Conservation (phyloP, 1,140 invertebrate species). For the Druon quercuslanigerum region DNA sequence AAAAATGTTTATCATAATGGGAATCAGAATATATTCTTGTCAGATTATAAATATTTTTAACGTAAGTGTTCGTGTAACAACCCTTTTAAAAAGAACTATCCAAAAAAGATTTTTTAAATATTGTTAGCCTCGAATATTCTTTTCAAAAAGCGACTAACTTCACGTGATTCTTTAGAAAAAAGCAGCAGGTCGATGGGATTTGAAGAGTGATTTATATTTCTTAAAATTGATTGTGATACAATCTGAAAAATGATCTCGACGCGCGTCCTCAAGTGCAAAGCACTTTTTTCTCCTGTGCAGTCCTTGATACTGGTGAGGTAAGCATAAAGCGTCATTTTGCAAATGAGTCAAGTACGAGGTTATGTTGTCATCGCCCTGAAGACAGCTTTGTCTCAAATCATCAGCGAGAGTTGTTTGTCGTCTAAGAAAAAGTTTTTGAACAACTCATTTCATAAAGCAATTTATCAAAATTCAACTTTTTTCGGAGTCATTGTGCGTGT, state of each 20-base stretch:
- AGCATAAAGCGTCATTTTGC: constrained; percentile 1
- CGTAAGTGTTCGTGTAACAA: too few species aligned
- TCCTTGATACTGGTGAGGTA: constrained; percentile 40
- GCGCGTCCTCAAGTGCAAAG: constrained; percentile 36
- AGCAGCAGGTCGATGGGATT: constrained; percentile 2
- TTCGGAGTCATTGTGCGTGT: too few species aligned
- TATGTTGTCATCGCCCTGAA: neutral
- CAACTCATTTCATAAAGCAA: too few species aligned
- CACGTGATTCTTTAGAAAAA: neutral
- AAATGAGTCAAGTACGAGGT: neutral
- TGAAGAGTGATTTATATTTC: constrained; percentile 17
- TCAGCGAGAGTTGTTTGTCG: too few species aligned
- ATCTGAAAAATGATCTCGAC: constrained; percentile 39
- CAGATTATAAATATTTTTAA: too few species aligned
- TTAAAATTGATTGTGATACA: neutral
- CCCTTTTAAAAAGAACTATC: too few species aligned
- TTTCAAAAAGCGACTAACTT: neutral
- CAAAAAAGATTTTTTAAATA: too few species aligned
- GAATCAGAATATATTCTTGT: too few species aligned
- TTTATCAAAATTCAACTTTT: too few species aligned
- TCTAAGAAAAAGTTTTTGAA: too few species aligned
- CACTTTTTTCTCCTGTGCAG: constrained; percentile 36
- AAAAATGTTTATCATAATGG: too few species aligned
- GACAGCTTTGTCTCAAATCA: neutral
- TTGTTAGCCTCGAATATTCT: too few species aligned